These are phyloP conservation scores for Nomada ferruginata DNA, from an alignment of 2,888 invertebrate species.

Conservation along the genomic window DNA sequence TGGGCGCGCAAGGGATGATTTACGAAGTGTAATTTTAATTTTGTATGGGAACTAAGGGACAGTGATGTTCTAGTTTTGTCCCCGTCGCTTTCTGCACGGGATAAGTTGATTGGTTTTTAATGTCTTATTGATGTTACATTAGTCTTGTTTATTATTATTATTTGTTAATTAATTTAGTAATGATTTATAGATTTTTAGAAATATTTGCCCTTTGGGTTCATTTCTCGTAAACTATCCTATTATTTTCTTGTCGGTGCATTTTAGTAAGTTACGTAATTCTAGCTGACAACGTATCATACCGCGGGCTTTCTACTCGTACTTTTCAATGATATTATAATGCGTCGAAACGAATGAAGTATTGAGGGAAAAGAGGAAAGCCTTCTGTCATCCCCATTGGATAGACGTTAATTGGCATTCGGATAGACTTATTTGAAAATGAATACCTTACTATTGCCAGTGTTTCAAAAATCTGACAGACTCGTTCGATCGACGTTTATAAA, in stretches of 20 bases:
- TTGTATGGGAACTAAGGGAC: not conserved
- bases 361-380: slow-evolving; percentile 30
- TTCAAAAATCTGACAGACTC: not conserved
- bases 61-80: slow-evolving; percentile 16
- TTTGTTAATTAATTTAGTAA: too few relatives aligned
- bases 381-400: slow-evolving; percentile 33
- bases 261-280: slow-evolving; percentile 21
- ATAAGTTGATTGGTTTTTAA: too few relatives aligned
- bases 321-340: slow-evolving; percentile 41
- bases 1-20: slow-evolving; percentile 17
- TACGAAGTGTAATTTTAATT: slow-evolving; percentile 28
- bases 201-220: not conserved
- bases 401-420: slow-evolving; percentile 54
- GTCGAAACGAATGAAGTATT: slow-evolving; percentile 35
- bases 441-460: slow-evolving; percentile 10
- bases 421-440: slow-evolving; percentile 41
- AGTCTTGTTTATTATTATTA: too few relatives aligned
- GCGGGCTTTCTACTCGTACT: not conserved
- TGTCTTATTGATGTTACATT: too few relatives aligned
- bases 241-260: not conserved
- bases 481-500: not conserved
- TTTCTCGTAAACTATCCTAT: not conserved
- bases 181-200: too few relatives aligned
- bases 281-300: slow-evolving; percentile 11
- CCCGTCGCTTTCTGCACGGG: too few relatives aligned